Evolutionary conservation across 2,113 vertebrate genomes (phyloP), one percentile per base, ranked within the genome.

Genomic region (human (Homo sapiens)): DNA sequence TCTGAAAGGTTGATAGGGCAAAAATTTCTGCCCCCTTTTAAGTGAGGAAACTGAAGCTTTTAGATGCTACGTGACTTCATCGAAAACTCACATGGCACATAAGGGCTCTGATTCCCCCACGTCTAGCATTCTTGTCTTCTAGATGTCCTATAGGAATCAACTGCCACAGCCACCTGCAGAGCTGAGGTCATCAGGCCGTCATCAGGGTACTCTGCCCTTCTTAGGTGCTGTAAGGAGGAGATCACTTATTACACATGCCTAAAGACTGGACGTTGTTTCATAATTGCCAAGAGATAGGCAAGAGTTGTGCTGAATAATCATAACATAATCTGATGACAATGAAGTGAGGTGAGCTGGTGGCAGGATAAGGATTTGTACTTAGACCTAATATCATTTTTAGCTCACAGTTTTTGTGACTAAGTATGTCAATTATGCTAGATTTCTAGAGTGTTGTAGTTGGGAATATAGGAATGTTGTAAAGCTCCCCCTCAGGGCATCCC

Each of bases 371-470:
- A 80, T 88, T 96, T 94, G 89, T 93, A 57, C 57, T 85, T 50
- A 40, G 61, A 72, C 48, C 76, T 17, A 43, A 45, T 85, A 43
- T 94, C 82, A 92, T 64, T 92, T 92, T 83, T 50, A 90, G 80
- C 64, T 94, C 88, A 92, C 88, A 92, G 23, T n/a, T 92, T 93
- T 82, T 88, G 32, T 35, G 90, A 92, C 90, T 84, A 57, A 81
- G 11, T 48, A 22, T 52, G 59, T 75, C 68, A 95, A 8, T 90
- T 94, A 88, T 72, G 8, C 32, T 83, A 64, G 64, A 57, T 52
- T 95, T 95, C 20, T 48, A 76, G 50, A 87, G 13, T 57, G 64
- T 43, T 32, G 4, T 16, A 70, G 11, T 52, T 50, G 38, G 45
- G 22, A 75, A n/a, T 68, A 87, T 35, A 70, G 35, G 12, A 23